Evolutionary conservation across 2,888 invertebrate genomes (phyloP), one percentile per base, ranked within the genome.

Genomic region (Phlogophora meticulosa): DNA sequence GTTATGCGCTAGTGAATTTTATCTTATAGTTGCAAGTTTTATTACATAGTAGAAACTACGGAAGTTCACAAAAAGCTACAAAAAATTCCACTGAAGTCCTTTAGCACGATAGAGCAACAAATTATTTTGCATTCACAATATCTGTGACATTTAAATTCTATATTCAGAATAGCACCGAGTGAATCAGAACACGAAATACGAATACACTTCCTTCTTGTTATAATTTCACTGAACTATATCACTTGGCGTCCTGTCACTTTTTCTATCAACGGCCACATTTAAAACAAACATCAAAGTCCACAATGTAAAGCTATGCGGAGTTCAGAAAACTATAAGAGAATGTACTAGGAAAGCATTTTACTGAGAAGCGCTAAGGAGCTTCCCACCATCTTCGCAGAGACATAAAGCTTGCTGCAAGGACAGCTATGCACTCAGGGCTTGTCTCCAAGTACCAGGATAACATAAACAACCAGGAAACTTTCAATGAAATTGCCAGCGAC

Each of bases 311-410:
- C 68, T 66, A 71, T 69, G 70, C 64, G 40, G 61, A 71, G 63
- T 76, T 71, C 72, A 80, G 72, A 78, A 84, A 85, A 85, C 85
- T 86, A 82, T 85, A 84, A 76, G 72, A 71, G 80, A 80, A 87
- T 83, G 83, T 87, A 88, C 90, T 82, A 87, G 86, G 87, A 92
- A 93, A 91, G 86, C 90, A 92, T 93, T 93, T 93, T 92, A 92
- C 91, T 84, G 86, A 85, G 91, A 90, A 91, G 85, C 91, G 87
- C 86, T 93, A 94, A 94, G 93, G 84, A 90, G 92, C 92, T 91
- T 90, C 87, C 85, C 87, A 86, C 86, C 89, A 89, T 90, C 90
- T 86, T 88, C 85, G 85, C 80, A 82, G 87, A 87, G 91, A 92
- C 91, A 90, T 93, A 92, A 93, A 93, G 92, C 93, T 90, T 85